Base-by-base conservation (phyloP, 1,140 invertebrate species). In the Venustaconcha ellipsiformis region DNA sequence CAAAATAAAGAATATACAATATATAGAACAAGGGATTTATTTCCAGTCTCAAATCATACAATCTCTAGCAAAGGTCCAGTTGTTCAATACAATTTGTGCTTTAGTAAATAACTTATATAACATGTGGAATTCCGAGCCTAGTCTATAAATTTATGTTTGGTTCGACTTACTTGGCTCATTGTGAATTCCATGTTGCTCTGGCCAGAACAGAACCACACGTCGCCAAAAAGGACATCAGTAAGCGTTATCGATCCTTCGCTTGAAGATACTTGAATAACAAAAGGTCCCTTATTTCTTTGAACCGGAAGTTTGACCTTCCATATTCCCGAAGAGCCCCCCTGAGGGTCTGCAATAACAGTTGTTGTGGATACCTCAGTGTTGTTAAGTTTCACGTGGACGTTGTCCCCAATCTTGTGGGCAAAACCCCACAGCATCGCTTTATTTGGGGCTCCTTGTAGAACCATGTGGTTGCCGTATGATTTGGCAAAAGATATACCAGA, bases 181-280 rank as follows among this genome's bases (percentile, higher is more conserved):
- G 83, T 82, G 56, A 86, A 84, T 65, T 81, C 63, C 88, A 89
- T 89, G 76, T 89, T 89, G 65, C 86, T 87, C 73, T 89, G 88
- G 11, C 88, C 88, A 58, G 85, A 87, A 76, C 88, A 89, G 0
- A 89, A 23, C 87, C 87, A 89, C 1, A 89, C 87, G 80, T 89
- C 88, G 37, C 88, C 88, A 84, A 89, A 88, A 18, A 88, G 37
- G 30, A 89, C 82, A 76, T 88, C 81, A 2, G 60, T 70, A 1
- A 89, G 60, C 14, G 68, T 66, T 20, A 85, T 76, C 20, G 55
- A 70, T 4, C 68, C 72, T 18, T 18, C 67, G 14, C 37, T 37
- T 0, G 71, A 62, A 15, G 20, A 26, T 1, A 78, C 84, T 14
- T 20, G 72, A 15, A 87, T 80, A 13, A 18, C 70, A 56, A 80